Conservation (phyloP, 2,797 vertebrate genomes). For the Cheirogaleus major region DNA sequence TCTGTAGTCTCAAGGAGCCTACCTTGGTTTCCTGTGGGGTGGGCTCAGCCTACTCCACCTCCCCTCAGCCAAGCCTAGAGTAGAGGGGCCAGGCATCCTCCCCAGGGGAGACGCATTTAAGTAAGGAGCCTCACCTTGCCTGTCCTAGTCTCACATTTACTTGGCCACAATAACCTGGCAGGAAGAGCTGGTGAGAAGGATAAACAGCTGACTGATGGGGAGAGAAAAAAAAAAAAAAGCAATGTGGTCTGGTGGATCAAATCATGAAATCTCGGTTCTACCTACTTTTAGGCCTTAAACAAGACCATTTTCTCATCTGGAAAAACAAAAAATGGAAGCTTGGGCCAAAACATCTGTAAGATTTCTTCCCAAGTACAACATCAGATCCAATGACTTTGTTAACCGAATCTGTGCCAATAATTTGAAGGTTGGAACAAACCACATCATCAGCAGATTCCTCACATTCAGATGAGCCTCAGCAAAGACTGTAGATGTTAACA, state of each 20-base stretch:
- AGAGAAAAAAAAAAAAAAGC: background rate
- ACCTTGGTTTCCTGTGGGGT: slow-evolving; percentile 79
- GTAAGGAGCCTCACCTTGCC: slow-evolving; percentile 6
- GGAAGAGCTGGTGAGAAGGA: slow-evolving; percentile 71
- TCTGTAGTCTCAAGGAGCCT: background rate
- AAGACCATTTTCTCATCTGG: slow-evolving; percentile 27
- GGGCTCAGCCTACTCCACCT: slow-evolving; percentile 66
- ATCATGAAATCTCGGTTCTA: background rate
- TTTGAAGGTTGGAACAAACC: slow-evolving; percentile 35
- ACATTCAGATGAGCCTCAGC: background rate
- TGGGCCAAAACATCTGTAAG: background rate
- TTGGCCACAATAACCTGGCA: background rate
- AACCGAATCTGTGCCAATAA: slow-evolving; percentile 14
- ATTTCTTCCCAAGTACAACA: slow-evolving; percentile 12
- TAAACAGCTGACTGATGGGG: slow-evolving; percentile 81
- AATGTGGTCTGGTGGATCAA: background rate
- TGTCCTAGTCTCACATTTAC: slow-evolving; percentile 60
- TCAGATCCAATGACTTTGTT: slow-evolving; percentile 34
- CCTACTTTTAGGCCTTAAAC: slow-evolving; percentile 24
- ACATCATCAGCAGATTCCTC: background rate
- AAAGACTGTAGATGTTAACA: background rate
- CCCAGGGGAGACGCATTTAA: background rate
- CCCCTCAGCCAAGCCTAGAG: slow-evolving; percentile 75
- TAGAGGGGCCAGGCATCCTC: slow-evolving; percentile 36
- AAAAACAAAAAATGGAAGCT: slow-evolving; percentile 39